These are phyloP conservation scores for Anisognathus igniventris DNA, from an alignment of 2,797 vertebrate species.

Conservation along the genomic window DNA sequence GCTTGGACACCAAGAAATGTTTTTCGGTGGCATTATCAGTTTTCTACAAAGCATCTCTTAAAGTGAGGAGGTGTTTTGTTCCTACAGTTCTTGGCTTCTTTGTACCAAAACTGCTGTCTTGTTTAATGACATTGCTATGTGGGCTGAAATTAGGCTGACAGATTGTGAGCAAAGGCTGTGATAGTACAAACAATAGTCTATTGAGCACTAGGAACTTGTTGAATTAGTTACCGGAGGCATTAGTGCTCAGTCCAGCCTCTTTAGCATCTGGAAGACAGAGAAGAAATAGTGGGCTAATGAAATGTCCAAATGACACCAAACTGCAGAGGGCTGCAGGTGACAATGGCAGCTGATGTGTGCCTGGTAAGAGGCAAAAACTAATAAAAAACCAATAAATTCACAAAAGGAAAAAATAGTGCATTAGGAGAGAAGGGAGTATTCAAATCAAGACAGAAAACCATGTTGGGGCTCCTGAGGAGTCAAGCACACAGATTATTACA, in stretches of 20 bases:
- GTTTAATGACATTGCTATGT: constrained; percentile 51
- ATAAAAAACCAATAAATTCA: background rate
- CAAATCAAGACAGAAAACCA: background rate
- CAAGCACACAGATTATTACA: background rate
- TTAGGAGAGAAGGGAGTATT: background rate
- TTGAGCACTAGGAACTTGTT: constrained; percentile 43
- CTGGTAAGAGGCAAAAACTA: background rate
- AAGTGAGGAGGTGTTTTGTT: background rate
- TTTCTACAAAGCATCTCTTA: background rate
- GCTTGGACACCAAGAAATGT: background rate
- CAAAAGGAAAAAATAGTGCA: background rate
- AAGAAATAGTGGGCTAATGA: background rate
- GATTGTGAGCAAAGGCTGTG: constrained; percentile 55
- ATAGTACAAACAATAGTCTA: constrained; percentile 52
- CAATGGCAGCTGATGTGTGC: background rate
- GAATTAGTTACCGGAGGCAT: constrained; percentile 42
- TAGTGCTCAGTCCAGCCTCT: constrained; percentile 3
- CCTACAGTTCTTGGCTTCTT: constrained; percentile 23
- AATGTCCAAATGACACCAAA: constrained; percentile 3
- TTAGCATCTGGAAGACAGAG: constrained; percentile 43
- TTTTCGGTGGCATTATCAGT: background rate
- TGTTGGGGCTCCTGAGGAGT: background rate
- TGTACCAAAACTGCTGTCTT: constrained; percentile 10
- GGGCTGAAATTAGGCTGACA: constrained; percentile 57
- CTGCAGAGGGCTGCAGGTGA: constrained; percentile 28